Base-by-base conservation (phyloP, 2,797 vertebrate genomes). In the Clamator glandarius region DNA sequence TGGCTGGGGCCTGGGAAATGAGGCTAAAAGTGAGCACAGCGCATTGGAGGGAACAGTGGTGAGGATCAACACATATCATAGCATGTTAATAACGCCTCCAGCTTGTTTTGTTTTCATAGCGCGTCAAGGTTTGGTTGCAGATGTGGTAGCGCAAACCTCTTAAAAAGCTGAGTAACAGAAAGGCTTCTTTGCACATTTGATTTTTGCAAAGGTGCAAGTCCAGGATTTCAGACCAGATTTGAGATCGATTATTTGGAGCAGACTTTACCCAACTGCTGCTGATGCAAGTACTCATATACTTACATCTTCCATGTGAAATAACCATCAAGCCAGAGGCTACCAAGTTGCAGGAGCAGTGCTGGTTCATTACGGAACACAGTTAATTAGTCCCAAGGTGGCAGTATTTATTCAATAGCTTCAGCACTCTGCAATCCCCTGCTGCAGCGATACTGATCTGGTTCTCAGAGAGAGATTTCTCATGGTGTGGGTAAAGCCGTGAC, bases 1-100 rank as follows among this genome's bases (percentile, higher is more conserved):
- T 29, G 8, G 12, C 14, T 6, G 4, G 9, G n/a, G 8, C 54
- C 64, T 1, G 12, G 62, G 41, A 72, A 24, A 20, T 0, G 11
- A 20, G 48, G 59, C 51, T 12, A 18, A 42, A 39, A 14, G n/a
- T 39, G 28, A 68, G 46, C 0, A 4, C 0, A 2, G 25, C 33
- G 39, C 12, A 6, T 33, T 68, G 52, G 25, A 41, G 36, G 29
- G 58, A 16, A 11, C 2, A 19, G 73, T 3, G 2, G 44, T 9
- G 69, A 15, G 29, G 46, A 76, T 86, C 85, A 5, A 28, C 73
- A 20, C 1, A 3, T 26, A 17, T 75, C 74, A 41, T 4, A 72
- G 84, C 50, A 31, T 6, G 70, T 12, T 72, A 11, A 11, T 78
- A 67, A 85, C 52, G 19, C 0, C 3, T 35, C 41, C 10, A 44